Evolutionary conservation across 37 sponge, comb jelly and placozoan species (phyloP), one percentile per base, ranked within the genome.

Genomic region (Haliclona indistincta): DNA sequence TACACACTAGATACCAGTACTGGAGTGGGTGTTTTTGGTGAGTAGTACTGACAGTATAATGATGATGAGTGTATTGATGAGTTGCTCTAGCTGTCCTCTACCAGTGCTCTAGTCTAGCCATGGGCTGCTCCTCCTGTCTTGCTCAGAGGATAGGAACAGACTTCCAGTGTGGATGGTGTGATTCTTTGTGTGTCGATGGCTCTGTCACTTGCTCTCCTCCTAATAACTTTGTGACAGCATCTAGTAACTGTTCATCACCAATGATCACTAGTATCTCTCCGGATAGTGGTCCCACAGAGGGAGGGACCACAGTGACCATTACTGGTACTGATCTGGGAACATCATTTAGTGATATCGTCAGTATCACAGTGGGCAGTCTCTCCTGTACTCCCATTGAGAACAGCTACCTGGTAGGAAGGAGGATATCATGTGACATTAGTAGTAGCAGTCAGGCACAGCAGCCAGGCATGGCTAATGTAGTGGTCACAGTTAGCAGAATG

Each of bases 241-340:
- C 60, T n/a, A 26, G 60, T n/a, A 42, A 54, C 8, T 87, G 88
- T 75, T 60, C 82, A 34, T 6, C 40, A 35, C 90, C 86, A 13
- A 34, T 11, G 4, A 85, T 93, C 17, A 63, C 65, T 2, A 10
- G 23, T 5, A 43, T 94, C 33, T 19, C 19, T 38, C 95, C 95
- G 15, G 34, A 4, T 33, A 71, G 55, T 44, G 79, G 92, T 34
- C 91, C 95, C 28, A 26, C 52, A 55, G 38, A 45, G 8, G 94
- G 94, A 69, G 87, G 90, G 20, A 88, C 84, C 35, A 53, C 47
- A 29, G 43, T 94, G 30, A 82, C 53, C 43, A 74, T 94, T 52
- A 77, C 30, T 38, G 95, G 95, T 19, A 78, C 75, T 37, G 70
- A 94, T 40, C 77, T 94, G 22, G 88, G 88, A 63, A 73, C 75